A percentile compares a stretch with the other conserved stretches of the same genome.
phyloP scores from a whole-genome alignment of 2,888 invertebrate species.

The Liodrosophila aerea region DNA sequence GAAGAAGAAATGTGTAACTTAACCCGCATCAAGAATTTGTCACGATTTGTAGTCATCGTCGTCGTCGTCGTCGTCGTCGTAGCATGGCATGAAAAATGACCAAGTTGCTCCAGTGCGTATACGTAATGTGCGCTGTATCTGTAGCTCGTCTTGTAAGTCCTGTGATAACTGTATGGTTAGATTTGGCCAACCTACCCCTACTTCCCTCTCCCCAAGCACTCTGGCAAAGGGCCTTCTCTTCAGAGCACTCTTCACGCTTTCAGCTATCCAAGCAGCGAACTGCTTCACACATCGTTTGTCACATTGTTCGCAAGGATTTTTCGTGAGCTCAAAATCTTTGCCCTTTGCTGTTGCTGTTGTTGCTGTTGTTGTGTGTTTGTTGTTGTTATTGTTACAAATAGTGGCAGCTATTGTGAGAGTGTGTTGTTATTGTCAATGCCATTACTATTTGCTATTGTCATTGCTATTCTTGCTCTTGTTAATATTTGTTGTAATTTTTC shows the following conservation, averaged over 20 bases:
- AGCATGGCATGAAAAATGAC: conserved; percentile 70
- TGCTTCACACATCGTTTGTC: conserved; percentile 75
- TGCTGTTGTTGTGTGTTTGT: conserved; percentile 17
- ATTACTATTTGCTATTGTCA: conserved; percentile 69
- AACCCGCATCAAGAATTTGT: conserved; percentile 76
- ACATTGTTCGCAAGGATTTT: conserved; percentile 67
- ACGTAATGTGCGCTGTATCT: conserved; percentile 53
- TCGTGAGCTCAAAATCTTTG: conserved; percentile 52
- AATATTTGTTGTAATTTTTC: conserved; percentile 74
- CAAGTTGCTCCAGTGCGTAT: conserved; percentile 63
- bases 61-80: conserved; percentile 24
- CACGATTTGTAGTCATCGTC: conserved; percentile 74
- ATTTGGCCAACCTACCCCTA: conserved; percentile 34
- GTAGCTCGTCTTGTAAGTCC: conserved; percentile 33
- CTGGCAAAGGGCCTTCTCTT: conserved; percentile 19
- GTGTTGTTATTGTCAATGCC: conserved; percentile 57
- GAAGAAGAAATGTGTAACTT: conserved; percentile 65
- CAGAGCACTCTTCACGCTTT: conserved; percentile 56
- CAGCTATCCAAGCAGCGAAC: conserved; percentile 50
- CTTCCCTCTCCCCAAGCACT: background rate
- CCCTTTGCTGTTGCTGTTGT: conserved; percentile 19
- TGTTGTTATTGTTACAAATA: conserved; percentile 47
- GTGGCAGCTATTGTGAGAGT: conserved; percentile 41
- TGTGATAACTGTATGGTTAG: conserved; percentile 67
- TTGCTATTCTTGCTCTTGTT: conserved; percentile 39